These are phyloP conservation scores for Capitulum mitella DNA, from an alignment of 2,888 invertebrate species.

Conservation along the genomic window DNA sequence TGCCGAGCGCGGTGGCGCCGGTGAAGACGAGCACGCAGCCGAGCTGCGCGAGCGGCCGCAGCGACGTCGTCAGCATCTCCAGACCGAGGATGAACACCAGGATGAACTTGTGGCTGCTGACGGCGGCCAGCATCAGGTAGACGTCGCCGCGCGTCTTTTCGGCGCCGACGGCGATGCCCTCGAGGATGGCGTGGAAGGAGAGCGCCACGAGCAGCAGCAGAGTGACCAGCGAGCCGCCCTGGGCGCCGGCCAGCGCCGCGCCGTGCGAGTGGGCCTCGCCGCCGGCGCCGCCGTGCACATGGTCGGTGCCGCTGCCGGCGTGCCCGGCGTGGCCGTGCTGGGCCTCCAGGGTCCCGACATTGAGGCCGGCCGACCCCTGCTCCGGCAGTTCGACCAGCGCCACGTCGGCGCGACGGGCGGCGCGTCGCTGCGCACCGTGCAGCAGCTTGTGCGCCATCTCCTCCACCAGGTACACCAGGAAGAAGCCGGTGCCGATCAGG, in stretches of 20 bases:
- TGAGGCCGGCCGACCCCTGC: not conserved
- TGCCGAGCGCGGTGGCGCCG: slow-evolving; percentile 33
- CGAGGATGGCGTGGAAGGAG: slow-evolving; percentile 2
- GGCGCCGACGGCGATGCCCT: slow-evolving; percentile 69
- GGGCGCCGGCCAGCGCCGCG: not conserved
- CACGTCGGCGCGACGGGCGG: not conserved
- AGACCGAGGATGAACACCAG: slow-evolving; percentile 82
- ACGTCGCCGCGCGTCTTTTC: slow-evolving; percentile 61
- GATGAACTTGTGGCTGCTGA: slow-evolving; percentile 76
- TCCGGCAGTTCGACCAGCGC: not conserved
- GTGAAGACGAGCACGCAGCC: slow-evolving; percentile 30
- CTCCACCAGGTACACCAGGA: slow-evolving; percentile 51
- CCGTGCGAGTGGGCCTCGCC: not conserved
- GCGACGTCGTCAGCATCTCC: slow-evolving; percentile 57
- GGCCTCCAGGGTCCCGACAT: not conserved
- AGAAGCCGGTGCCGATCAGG: slow-evolving; percentile 50
- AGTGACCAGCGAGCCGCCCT: not conserved
- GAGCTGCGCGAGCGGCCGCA: not conserved
- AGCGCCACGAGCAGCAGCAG: not conserved
- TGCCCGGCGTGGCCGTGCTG: not conserved
- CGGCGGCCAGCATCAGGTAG: slow-evolving; percentile 75
- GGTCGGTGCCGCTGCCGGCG: not conserved
- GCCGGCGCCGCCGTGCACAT: not conserved
- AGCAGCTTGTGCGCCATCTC: slow-evolving; percentile 39
- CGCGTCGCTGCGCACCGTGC: not conserved